A percentile compares a stretch with the other conserved stretches of the same genome.
phyloP scores from a whole-genome alignment of 2,113 vertebrate species.

The Tonatia bakeri region DNA sequence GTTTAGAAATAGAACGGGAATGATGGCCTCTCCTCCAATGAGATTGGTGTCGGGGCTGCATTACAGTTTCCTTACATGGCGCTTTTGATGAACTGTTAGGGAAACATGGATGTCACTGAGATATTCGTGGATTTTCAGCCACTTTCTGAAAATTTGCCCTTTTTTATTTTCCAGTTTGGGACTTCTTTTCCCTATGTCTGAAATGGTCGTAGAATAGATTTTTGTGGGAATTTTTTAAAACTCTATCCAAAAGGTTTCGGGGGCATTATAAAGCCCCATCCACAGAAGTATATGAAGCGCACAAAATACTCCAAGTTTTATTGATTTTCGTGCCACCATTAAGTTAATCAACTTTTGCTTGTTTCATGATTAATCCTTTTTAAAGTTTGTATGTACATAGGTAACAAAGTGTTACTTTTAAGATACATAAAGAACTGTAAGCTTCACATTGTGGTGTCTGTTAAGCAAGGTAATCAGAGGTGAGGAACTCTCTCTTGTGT shows the following conservation, averaged over 20 bases:
- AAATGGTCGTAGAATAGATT: slow-evolving; percentile 36
- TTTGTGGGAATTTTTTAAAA: slow-evolving; percentile 36
- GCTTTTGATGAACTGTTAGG: not conserved
- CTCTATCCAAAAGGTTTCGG: not conserved
- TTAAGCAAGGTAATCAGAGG: slow-evolving; percentile 5
- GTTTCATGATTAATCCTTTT: slow-evolving; percentile 43
- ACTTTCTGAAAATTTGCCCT: slow-evolving; percentile 60
- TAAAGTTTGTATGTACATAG: slow-evolving; percentile 76
- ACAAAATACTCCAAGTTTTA: not conserved
- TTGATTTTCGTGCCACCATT: not conserved
- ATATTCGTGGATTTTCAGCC: slow-evolving; percentile 24
- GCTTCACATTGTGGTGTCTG: slow-evolving; percentile 47
- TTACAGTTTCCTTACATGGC: slow-evolving; percentile 24
- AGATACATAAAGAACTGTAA: slow-evolving; percentile 76
- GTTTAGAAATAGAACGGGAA: not conserved
- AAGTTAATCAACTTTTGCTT: not conserved
- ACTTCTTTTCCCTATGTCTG: not conserved
- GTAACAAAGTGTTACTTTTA: slow-evolving; percentile 72
- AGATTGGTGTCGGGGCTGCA: not conserved
- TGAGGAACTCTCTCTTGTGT: slow-evolving; percentile 60
- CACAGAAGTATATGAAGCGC: slow-evolving; percentile 34
- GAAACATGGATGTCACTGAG: slow-evolving; percentile 32
- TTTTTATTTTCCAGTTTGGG: slow-evolving; percentile 26
- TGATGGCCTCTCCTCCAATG: not conserved
- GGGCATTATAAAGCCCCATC: not conserved